Percentiles rank a stretch among this genome's conserved stretches.
Evolutionary conservation across 2,113 vertebrate genomes (phyloP).

Genomic region (Anolis carolinensis): DNA sequence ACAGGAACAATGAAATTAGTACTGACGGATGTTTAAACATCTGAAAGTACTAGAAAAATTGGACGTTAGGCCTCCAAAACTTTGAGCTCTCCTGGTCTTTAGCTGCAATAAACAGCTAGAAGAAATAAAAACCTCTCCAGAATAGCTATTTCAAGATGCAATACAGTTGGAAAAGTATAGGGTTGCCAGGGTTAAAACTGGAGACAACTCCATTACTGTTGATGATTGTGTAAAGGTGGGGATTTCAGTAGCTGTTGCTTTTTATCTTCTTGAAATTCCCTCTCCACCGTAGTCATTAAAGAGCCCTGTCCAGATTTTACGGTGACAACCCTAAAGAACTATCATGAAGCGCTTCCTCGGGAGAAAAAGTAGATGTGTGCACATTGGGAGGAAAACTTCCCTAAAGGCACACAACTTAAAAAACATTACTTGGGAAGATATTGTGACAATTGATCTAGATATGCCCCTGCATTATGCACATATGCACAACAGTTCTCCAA

Average conservation of each 20-base stretch:
- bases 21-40: background rate
- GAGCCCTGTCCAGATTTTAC: too few relatives aligned
- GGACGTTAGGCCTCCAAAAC: background rate
- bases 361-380: background rate
- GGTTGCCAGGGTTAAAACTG: too few relatives aligned
- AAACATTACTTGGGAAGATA: background rate
- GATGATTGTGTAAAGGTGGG: too few relatives aligned
- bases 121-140: background rate
- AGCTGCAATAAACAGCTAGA: background rate
- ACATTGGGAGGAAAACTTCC: background rate
- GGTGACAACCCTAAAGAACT: too few relatives aligned
- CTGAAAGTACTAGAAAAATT: background rate
- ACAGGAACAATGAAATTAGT: background rate
- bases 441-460: background rate
- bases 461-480: background rate
- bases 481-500: background rate
- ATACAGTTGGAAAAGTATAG: too few relatives aligned
- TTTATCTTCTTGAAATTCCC: too few relatives aligned
- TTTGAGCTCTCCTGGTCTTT: background rate
- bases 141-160: background rate
- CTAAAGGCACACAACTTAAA: background rate
- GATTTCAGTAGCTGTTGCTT: too few relatives aligned
- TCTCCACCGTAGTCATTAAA: too few relatives aligned
- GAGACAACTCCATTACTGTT: too few relatives aligned
- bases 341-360: background rate